These are phyloP conservation scores for Hermatobates lingyangjiaoensis DNA, from an alignment of 1,140 invertebrate genomes.

Conservation along the genomic window DNA sequence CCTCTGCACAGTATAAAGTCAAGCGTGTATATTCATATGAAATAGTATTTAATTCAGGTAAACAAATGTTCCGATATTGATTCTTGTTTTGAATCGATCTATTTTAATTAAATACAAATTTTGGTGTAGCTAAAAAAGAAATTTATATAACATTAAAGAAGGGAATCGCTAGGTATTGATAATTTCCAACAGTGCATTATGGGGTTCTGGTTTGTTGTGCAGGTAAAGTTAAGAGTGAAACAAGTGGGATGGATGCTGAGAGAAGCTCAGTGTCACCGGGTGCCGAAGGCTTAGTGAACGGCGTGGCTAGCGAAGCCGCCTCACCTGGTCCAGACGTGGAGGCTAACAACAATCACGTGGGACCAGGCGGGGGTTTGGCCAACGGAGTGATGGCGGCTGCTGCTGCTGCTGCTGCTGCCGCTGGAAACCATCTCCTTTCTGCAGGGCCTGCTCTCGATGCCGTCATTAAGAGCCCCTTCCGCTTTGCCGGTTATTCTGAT, in stretches of 20 bases:
- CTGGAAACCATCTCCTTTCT: slow-evolving; percentile 22
- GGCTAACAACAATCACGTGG: slow-evolving; percentile 23
- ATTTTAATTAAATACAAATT: too few relatives aligned
- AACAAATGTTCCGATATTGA: too few relatives aligned
- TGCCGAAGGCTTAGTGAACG: slow-evolving; percentile 12
- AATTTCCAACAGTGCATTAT: too few relatives aligned
- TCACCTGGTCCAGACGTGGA: slow-evolving; percentile 15
- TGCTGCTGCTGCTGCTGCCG: not conserved
- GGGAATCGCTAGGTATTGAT: too few relatives aligned
- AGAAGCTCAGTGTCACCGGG: slow-evolving; percentile 9
- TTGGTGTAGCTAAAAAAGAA: too few relatives aligned
- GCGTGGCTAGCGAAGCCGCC: slow-evolving; percentile 18
- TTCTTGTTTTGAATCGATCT: too few relatives aligned
- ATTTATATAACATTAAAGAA: too few relatives aligned
- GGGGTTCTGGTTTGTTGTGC: too few relatives aligned
- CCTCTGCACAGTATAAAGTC: too few relatives aligned
- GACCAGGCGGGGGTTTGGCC: slow-evolving; percentile 23
- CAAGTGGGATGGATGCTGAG: slow-evolving; percentile 3
- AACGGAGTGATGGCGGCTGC: slow-evolving; percentile 20
- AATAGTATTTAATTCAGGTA: too few relatives aligned
- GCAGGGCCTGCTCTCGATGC: slow-evolving; percentile 18
- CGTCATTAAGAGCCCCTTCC: slow-evolving; percentile 44
- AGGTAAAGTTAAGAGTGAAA: slow-evolving; percentile 13
- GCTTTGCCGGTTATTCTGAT: slow-evolving; percentile 63
- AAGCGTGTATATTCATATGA: too few relatives aligned